Evolutionary conservation across 2,797 vertebrate genomes (phyloP).

Genomic region (Champsocephalus gunnari): DNA sequence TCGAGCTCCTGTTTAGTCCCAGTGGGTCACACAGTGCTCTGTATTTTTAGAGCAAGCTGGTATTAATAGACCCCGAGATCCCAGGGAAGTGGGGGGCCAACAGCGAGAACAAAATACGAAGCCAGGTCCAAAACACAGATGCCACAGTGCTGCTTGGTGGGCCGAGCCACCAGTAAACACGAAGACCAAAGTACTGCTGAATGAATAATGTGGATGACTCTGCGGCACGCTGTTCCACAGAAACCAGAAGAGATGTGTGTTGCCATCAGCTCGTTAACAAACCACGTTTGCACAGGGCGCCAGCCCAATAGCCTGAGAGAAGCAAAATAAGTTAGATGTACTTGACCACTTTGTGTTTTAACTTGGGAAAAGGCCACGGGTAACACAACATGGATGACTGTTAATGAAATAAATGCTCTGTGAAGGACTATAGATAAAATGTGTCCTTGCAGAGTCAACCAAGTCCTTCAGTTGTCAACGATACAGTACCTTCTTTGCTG

Average conservation of each 20-base stretch:
- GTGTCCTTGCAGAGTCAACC: background rate
- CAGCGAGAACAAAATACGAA: constrained; percentile 68
- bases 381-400: constrained; percentile 59
- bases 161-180: constrained; percentile 67
- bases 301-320: constrained; percentile 47
- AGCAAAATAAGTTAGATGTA: constrained; percentile 53
- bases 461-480: background rate
- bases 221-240: constrained; percentile 45
- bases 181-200: constrained; percentile 68
- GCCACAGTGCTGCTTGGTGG: constrained; percentile 69
- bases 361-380: constrained; percentile 44
- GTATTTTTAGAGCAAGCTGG: constrained; percentile 75
- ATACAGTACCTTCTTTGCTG: no score
- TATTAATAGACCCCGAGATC: constrained; percentile 79
- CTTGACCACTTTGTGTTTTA: constrained; percentile 4
- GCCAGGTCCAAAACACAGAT: constrained; percentile 62
- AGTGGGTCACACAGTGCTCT: constrained; percentile 71
- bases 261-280: constrained; percentile 66
- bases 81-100: constrained; percentile 67
- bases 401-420: constrained; percentile 48
- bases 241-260: constrained; percentile 58
- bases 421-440: constrained; percentile 25
- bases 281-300: constrained; percentile 73
- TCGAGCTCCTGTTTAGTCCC: constrained; percentile 66
- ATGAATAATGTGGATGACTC: constrained; percentile 71